phyloP scores from a whole-genome alignment of 2,797 vertebrate species.

The Fistularia tabacaria region DNA sequence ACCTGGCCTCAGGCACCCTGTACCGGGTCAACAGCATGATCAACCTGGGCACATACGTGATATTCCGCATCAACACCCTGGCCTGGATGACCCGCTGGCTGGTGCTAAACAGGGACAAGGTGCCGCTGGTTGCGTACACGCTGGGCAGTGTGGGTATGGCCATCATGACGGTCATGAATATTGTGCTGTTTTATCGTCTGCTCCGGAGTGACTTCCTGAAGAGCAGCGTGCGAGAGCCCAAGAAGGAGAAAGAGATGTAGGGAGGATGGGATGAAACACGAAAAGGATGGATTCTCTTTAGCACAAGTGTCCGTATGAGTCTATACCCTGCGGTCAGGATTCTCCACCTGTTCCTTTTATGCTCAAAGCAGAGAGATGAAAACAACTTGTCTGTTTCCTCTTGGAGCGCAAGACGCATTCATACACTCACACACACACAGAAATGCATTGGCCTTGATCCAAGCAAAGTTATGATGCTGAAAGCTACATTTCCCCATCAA shows the following conservation, averaged over 20 bases:
- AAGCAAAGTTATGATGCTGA: no score
- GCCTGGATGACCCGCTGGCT: conserved; percentile 94
- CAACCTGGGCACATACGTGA: conserved; percentile 86
- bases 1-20: conserved; percentile 57
- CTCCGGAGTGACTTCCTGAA: conserved; percentile 84
- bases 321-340: no score
- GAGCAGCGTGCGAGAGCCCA: conserved; percentile 58
- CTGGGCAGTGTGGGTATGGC: conserved; percentile 84
- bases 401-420: no score
- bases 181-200: conserved; percentile 82
- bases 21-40: conserved; percentile 86
- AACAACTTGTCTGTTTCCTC: not conserved
- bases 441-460: no score
- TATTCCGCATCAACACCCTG: conserved; percentile 88
- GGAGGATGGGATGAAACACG: conserved; percentile 1
- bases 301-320: no score
- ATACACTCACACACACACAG: no score
- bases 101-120: conserved; percentile 79
- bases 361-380: not conserved
- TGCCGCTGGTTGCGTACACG: conserved; percentile 77
- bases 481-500: no score
- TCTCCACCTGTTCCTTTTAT: not conserved
- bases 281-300: no score
- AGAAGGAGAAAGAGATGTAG: conserved; percentile 71
- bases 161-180: conserved; percentile 85